phyloP scores from a whole-genome alignment of 2,888 invertebrate species.

The Troides oblongomaculatus region DNA sequence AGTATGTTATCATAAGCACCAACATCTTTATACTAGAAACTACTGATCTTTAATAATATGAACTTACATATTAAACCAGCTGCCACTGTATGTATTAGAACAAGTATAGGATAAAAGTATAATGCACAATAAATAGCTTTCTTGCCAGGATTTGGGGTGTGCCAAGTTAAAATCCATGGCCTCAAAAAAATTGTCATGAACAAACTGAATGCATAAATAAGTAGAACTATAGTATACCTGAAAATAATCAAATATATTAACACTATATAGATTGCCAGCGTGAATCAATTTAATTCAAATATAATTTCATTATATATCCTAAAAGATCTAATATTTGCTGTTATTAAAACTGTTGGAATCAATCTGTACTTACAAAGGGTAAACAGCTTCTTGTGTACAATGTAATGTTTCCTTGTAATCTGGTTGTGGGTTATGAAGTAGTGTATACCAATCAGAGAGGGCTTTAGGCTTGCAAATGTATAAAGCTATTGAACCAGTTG shows the following conservation, averaged over 20 bases:
- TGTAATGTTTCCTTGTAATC: conserved; percentile 93
- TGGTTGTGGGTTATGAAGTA: conserved; percentile 95
- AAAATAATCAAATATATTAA: conserved; percentile 37
- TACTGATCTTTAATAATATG: not conserved
- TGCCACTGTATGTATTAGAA: conserved; percentile 91
- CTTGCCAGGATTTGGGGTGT: conserved; percentile 84
- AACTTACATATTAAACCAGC: conserved; percentile 94
- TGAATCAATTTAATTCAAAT: too few relatives aligned
- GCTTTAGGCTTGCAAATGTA: conserved; percentile 89
- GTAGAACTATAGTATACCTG: conserved; percentile 95
- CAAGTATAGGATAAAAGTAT: conserved; percentile 94
- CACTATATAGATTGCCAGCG: not conserved
- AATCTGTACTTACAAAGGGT: conserved; percentile 89
- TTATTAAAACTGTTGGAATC: too few relatives aligned
- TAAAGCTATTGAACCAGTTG: conserved; percentile 87
- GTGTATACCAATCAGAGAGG: conserved; percentile 97
- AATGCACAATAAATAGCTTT: conserved; percentile 95
- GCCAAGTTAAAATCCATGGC: conserved; percentile 85
- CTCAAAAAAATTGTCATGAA: conserved; percentile 88
- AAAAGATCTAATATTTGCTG: too few relatives aligned
- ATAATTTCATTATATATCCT: too few relatives aligned
- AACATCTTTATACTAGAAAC: not conserved
- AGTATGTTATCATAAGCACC: too few relatives aligned
- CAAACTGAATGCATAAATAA: conserved; percentile 92
- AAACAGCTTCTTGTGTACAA: conserved; percentile 98